Base-by-base conservation (phyloP, 2,888 invertebrate species). In the Leucoma salicis region DNA sequence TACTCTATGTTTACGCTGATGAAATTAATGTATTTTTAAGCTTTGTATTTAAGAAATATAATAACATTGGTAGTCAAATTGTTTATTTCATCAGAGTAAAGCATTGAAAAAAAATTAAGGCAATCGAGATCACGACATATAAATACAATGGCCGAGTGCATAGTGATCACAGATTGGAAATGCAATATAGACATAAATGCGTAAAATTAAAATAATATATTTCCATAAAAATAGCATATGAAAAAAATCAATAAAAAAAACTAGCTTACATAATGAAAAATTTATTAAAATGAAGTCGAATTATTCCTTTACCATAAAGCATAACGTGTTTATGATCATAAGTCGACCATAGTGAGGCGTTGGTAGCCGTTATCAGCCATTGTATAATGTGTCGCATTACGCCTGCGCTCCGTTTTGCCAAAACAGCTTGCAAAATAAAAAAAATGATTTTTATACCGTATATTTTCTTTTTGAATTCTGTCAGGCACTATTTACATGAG, bases 361-460 rank as follows among this genome's bases (percentile, higher is more conserved):
- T 75, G 75, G 71, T 82, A 82, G 63, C 63, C 65, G 54, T 69
- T 69, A 66, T 75, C 81, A 71, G 79, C 82, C 80, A 81, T 78
- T 75, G 83, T 81, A 82, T 78, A 76, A 69, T 79, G 79, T 69
- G 78, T 82, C 74, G 74, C 63, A 67, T 66, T 76, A 78, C 70
- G 74, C 66, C 77, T 69, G 59, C 70, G 70, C 49, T 74, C 78
- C 77, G 62, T 53, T 69, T 67, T 71, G 68, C 69, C 70, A 82
- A 70, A 82, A 84, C 82, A 82, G 81, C 82, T 85, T 82, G 83
- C 81, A 82, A 85, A 35, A 79, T 72, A 73, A 79, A 78, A 77
- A 69, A 65, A 63, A 62, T 8, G 13, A 59, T 33, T 21, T 51
- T 35, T 35, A 45, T 34, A 24, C 35, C 14, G 12, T 49, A 39